Evolutionary conservation across 2,888 invertebrate species (phyloP), one percentile per base, ranked within the genome.

Genomic region (Drosophila nigritarsus): DNA sequence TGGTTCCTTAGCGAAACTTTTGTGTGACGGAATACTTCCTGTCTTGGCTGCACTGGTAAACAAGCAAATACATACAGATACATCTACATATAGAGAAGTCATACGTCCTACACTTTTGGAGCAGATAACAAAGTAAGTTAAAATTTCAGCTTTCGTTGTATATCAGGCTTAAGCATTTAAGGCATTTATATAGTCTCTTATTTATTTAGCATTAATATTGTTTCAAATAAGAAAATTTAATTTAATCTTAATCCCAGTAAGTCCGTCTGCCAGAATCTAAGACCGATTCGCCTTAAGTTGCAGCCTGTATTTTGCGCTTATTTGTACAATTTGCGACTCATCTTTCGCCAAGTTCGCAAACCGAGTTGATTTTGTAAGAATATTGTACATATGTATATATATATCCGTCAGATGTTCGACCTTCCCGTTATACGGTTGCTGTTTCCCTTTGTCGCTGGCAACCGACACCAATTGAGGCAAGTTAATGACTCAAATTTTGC

Each of bases 401-500:
- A 30, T 32, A 34, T 27, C 18, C 20, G 29, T 50, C 50, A 36
- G 36, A 27, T 30, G 15, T 36, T 45, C n/a, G 49, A 32, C 27
- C 24, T n/a, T 30, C 2, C n/a, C 54, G 48, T 34, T 40, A n/a
- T 24, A 51, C 54, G 51, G 15, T 62, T 54, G 34, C 32, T 50
- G 59, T 29, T 76, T 67, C 65, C 65, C 63, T 74, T 73, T 70
- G 73, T 70, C 68, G 56, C 45, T 51, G 27, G 20, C 58, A 60
- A 34, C 59, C 59, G 50, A 62, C 61, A 61, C 58, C 65, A 64
- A 64, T 71, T 73, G 34, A 58, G 70, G 34, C 67, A 79, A 61
- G 78, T 76, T 87, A 84, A 82, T 84, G 80, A 87, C 69, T 84
- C 85, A 84, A 65, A 66, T 67, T 70, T 75, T 65, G 59, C 51